These are phyloP conservation scores for Rhineura floridana DNA, from an alignment of 2,113 vertebrate species.

Conservation along the genomic window DNA sequence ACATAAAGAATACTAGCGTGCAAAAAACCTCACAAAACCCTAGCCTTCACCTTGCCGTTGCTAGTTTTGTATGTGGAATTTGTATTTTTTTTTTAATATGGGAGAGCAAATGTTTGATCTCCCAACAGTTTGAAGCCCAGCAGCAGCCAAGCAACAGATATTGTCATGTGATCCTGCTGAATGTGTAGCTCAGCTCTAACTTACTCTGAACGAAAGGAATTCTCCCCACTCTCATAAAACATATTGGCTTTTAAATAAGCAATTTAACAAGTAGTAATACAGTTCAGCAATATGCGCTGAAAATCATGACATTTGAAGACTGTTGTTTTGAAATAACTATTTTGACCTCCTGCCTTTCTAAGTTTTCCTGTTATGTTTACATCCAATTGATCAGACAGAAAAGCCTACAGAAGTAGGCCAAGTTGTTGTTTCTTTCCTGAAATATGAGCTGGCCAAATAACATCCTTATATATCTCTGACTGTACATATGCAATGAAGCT, in stretches of 20 bases:
- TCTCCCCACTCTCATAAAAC: not conserved
- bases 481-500: not conserved
- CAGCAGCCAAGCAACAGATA: not conserved
- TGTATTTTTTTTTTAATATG: too few species aligned
- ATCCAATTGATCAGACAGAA: not conserved
- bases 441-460: not conserved
- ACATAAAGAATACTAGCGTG: too few species aligned
- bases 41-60: too few species aligned
- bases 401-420: not conserved
- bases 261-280: not conserved
- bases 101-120: not conserved
- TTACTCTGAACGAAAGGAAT: not conserved
- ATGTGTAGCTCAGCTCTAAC: not conserved
- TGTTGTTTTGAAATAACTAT: constrained; percentile 7
- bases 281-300: not conserved
- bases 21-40: too few species aligned
- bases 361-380: not conserved
- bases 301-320: not conserved
- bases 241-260: not conserved
- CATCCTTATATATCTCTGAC: not conserved
- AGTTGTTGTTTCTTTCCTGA: not conserved
- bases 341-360: not conserved
- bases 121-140: not conserved
- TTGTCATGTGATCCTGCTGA: too few species aligned
- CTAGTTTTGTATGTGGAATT: not conserved